Conservation (phyloP, 64 coral and sea anemone species). For the Porites australiensis region DNA sequence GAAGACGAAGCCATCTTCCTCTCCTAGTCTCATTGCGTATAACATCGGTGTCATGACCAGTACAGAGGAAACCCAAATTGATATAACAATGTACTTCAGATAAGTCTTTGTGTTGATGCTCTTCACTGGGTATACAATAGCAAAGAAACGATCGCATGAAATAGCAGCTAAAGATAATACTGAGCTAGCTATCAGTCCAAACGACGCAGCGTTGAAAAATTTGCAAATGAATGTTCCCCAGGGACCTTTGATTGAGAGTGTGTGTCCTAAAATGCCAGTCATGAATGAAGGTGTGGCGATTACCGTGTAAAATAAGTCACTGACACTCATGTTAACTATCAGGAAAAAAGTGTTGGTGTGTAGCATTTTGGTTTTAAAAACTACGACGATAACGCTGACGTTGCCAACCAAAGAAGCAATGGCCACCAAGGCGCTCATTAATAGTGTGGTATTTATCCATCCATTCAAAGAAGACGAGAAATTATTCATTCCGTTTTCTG, state of each 20-base stretch:
- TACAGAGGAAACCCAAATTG: slow-evolving; percentile 33
- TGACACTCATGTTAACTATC: slow-evolving; percentile 56
- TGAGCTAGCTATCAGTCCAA: slow-evolving; percentile 57
- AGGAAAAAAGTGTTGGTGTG: slow-evolving; percentile 46
- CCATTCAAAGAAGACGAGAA: not conserved
- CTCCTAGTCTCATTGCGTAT: not conserved
- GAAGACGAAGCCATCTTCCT: not conserved
- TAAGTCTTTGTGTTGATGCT: not conserved
- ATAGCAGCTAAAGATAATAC: slow-evolving; percentile 50
- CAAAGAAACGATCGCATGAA: slow-evolving; percentile 45
- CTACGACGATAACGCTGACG: slow-evolving; percentile 39
- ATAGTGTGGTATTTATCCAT: not conserved
- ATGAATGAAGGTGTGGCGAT: slow-evolving; percentile 40
- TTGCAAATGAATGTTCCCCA: slow-evolving; percentile 44
- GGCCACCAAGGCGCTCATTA: slow-evolving; percentile 14
- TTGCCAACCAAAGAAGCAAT: slow-evolving; percentile 37
- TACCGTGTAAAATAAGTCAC: slow-evolving; percentile 25
- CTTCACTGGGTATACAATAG: slow-evolving; percentile 33
- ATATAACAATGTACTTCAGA: slow-evolving; percentile 14
- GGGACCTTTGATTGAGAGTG: not conserved
- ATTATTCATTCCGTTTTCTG: not conserved
- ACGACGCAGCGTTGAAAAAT: slow-evolving; percentile 21
- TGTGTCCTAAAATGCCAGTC: not conserved
- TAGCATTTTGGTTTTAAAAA: slow-evolving; percentile 25
- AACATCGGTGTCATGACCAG: slow-evolving; percentile 27